These are phyloP conservation scores for Paramormyrops hopkinsi DNA, from an alignment of 2,797 vertebrate genomes.

Conservation along the genomic window DNA sequence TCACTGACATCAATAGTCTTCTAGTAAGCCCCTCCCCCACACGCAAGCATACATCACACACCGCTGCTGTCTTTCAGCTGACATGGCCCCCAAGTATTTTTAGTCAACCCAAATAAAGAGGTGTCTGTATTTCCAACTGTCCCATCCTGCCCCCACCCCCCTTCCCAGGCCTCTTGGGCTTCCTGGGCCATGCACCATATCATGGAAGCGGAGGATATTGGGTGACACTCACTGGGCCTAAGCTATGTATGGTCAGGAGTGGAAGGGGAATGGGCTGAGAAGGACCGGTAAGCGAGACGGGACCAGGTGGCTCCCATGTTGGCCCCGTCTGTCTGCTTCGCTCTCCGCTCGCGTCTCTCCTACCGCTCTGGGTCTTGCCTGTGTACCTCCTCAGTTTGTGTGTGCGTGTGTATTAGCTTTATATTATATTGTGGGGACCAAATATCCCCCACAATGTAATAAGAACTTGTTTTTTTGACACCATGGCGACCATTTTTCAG, in stretches of 20 bases:
- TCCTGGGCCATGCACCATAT: background rate
- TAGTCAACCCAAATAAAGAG: slow-evolving; percentile 73
- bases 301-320: background rate
- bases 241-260: slow-evolving; percentile 62
- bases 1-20: slow-evolving; percentile 13
- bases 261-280: slow-evolving; percentile 7
- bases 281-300: slow-evolving; percentile 14
- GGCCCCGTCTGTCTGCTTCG: background rate
- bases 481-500: background rate
- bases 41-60: slow-evolving; percentile 15
- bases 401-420: background rate
- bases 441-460: background rate
- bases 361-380: background rate
- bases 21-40: slow-evolving; percentile 10
- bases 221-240: slow-evolving; percentile 31
- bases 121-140: slow-evolving; percentile 45
- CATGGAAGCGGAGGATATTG: slow-evolving; percentile 26
- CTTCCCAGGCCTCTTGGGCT: background rate
- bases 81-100: slow-evolving; percentile 65
- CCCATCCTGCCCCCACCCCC: slow-evolving; percentile 16
- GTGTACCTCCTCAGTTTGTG: background rate
- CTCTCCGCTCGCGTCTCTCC: background rate
- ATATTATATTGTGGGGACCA: background rate
- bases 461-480: background rate
- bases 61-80: slow-evolving; percentile 7